A percentile compares a stretch with the other conserved stretches of the same genome.
Evolutionary conservation across 2,888 invertebrate genomes (phyloP).

Genomic region (Phaonia tiefii): DNA sequence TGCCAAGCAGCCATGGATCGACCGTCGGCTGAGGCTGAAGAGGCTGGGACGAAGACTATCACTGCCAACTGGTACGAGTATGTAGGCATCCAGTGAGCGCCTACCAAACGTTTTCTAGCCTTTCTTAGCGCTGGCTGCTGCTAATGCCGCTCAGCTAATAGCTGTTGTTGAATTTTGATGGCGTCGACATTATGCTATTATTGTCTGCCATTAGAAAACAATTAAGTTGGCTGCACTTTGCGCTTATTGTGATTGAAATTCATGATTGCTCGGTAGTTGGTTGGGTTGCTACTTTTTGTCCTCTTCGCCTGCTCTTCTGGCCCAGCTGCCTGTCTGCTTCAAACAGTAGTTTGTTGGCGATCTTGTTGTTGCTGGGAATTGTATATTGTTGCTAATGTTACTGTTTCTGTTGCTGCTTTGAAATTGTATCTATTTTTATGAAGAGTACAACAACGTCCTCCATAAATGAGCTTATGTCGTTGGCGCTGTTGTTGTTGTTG

Average conservation of each 20-base stretch:
- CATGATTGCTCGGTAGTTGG: constrained; percentile 59
- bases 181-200: constrained; percentile 65
- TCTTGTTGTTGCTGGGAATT: not conserved
- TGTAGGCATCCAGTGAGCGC: not conserved
- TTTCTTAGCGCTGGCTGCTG: not conserved
- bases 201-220: constrained; percentile 68
- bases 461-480: constrained; percentile 52
- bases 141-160: constrained; percentile 24
- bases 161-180: constrained; percentile 58
- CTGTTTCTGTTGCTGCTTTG: constrained; percentile 19
- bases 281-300: constrained; percentile 11
- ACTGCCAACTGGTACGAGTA: no score
- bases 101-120: not conserved
- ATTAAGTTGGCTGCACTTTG: constrained; percentile 68
- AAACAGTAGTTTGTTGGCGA: constrained; percentile 47
- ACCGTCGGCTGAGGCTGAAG: constrained; percentile 5
- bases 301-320: not conserved
- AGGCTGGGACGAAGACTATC: no score
- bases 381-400: constrained; percentile 15
- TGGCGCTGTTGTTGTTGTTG: not conserved
- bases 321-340: constrained; percentile 10
- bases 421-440: constrained; percentile 41
- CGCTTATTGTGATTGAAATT: constrained; percentile 65
- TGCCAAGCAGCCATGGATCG: no score
- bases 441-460: constrained; percentile 30